phyloP scores from a whole-genome alignment of 2,888 invertebrate species.

The Dioctria rufipes region DNA sequence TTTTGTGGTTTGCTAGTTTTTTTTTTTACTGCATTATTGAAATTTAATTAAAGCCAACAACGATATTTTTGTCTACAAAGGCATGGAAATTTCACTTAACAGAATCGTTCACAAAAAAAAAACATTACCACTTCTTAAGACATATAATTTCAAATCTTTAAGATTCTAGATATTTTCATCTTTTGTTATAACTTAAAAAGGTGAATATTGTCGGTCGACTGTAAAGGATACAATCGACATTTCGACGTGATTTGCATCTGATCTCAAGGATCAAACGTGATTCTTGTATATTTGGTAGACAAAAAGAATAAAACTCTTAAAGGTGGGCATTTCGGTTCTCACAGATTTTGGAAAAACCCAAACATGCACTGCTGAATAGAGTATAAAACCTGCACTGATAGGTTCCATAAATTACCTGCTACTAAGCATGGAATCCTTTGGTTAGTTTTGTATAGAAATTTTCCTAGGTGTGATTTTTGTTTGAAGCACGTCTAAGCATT shows the following conservation, averaged over 20 bases:
- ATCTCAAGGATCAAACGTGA: constrained; percentile 56
- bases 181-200: constrained; percentile 4
- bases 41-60: constrained; percentile 32
- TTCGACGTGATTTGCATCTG: constrained; percentile 58
- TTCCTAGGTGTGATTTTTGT: constrained; percentile 14
- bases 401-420: constrained; percentile 34
- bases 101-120: constrained; percentile 15
- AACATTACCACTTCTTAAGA: background rate
- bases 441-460: background rate
- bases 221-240: constrained; percentile 31
- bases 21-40: constrained; percentile 9
- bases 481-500: constrained; percentile 8
- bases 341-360: constrained; percentile 40
- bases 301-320: background rate
- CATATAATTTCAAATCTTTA: background rate
- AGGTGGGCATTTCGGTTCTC: constrained; percentile 18
- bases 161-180: constrained; percentile 21
- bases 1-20: constrained; percentile 25
- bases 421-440: constrained; percentile 4
- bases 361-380: constrained; percentile 11
- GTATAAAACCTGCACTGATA: constrained; percentile 11
- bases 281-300: background rate
- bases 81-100: constrained; percentile 25
- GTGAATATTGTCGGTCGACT: background rate
- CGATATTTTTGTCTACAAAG: constrained; percentile 11